Percentiles rank a stretch among this genome's conserved stretches.
These are phyloP conservation scores for Prionailurus bengalensis DNA, from an alignment of 2,113 vertebrate genomes.

Conservation along the genomic window DNA sequence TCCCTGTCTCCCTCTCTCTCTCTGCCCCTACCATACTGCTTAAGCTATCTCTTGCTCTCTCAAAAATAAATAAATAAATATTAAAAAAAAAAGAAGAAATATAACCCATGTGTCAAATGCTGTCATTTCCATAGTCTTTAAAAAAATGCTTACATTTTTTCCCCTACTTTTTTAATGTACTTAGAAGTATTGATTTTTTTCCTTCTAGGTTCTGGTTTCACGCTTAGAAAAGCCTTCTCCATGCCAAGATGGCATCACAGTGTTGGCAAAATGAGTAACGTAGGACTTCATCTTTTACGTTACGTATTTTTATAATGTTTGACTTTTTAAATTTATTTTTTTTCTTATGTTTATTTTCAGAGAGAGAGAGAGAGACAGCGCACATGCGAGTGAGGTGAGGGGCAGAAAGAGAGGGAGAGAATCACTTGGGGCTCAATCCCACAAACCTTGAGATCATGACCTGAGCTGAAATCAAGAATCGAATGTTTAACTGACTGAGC, in stretches of 20 bases:
- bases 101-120: neutral
- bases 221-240: conserved; percentile 57
- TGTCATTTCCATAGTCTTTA: neutral
- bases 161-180: neutral
- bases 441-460: neutral
- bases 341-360: neutral
- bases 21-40: too few relatives aligned
- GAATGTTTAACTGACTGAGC: neutral
- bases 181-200: conserved; percentile 21
- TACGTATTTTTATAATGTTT: conserved; percentile 26
- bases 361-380: neutral
- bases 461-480: neutral
- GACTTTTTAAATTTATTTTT: neutral
- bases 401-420: neutral
- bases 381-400: neutral
- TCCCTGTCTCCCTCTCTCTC: too few relatives aligned
- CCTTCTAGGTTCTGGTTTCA: conserved; percentile 20
- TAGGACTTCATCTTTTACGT: neutral
- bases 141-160: neutral
- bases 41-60: too few relatives aligned
- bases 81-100: too few relatives aligned
- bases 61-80: too few relatives aligned
- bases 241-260: conserved; percentile 45
- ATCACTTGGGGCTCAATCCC: neutral
- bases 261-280: conserved; percentile 6